Conservation (phyloP, 2,113 vertebrate species). For the Amia ocellicauda region DNA sequence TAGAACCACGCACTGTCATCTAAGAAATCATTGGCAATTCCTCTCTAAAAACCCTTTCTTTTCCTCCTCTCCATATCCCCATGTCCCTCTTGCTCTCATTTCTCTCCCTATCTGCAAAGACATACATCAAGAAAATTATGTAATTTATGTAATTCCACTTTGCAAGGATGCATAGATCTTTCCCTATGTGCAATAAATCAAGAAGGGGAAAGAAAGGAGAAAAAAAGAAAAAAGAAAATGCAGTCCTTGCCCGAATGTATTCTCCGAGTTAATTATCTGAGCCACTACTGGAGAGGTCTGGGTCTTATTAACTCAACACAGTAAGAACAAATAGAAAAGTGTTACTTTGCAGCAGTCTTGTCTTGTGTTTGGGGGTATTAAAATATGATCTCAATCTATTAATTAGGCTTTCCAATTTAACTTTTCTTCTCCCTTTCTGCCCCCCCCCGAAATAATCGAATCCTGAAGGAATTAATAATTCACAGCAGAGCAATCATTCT, state of each 20-base stretch:
- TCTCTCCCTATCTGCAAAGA: constrained; percentile 40
- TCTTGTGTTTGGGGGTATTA: constrained; percentile 39
- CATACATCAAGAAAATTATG: constrained; percentile 42
- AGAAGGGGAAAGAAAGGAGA: too few species aligned
- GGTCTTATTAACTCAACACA: constrained; percentile 73
- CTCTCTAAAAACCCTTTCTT: neutral
- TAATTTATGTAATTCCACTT: constrained; percentile 44
- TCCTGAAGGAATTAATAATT: constrained; percentile 53
- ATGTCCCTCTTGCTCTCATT: constrained; percentile 9
- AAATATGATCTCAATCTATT: constrained; percentile 50
- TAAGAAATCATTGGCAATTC: too few species aligned
- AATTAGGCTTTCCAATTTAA: constrained; percentile 51
- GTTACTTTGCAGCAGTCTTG: constrained; percentile 40
- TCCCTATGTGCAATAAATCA: constrained; percentile 52
- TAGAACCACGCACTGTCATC: too few species aligned
- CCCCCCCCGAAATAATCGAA: constrained; percentile 45
- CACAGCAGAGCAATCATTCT: constrained; percentile 47
- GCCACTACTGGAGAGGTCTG: constrained; percentile 56
- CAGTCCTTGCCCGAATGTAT: constrained; percentile 46
- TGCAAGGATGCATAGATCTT: constrained; percentile 33
- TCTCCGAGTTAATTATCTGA: constrained; percentile 67
- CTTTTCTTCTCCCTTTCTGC: constrained; percentile 30
- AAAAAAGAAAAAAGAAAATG: constrained; percentile 12
- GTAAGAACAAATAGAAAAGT: constrained; percentile 68
- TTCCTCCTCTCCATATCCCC: neutral